Base-by-base conservation (phyloP, 2,113 vertebrate species). In the Nothoprocta perdicaria region DNA sequence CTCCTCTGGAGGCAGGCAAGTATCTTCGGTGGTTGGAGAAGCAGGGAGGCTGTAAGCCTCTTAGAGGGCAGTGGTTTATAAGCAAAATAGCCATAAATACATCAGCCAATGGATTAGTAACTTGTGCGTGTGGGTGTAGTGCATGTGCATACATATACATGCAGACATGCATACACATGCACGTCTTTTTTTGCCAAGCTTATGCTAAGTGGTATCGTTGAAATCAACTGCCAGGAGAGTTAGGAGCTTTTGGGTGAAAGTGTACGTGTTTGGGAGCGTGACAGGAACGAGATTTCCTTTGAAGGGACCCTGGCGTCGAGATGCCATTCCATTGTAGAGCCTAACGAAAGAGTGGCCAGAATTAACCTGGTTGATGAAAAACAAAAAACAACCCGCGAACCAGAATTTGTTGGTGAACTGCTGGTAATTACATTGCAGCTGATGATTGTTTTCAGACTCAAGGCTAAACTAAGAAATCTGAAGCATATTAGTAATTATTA, bases 231-330 rank as follows among this genome's bases (percentile, higher is more conserved):
- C 92, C 94, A 87, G 92, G 14, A 79, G 94, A 92, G 82, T 81
- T 88, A 92, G 93, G 87, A 96, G 89, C 95, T 96, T 78, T 96
- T 93, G 89, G 94, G 91, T 95, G 91, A 96, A 96, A 93, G 91
- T 90, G 83, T 91, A 41, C 21, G 8, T 78, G 89, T 65, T 93
- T 92, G 89, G 91, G 93, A 96, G 89, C 35, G 52, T 0, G 41
- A 80, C 92, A 93, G 57, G 83, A 92, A 63, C 73, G 92, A 31
- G 12, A 62, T 68, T 81, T 73, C 69, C 77, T 89, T 94, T 76
- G 85, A 93, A 89, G 72, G 77, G 69, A 61, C 52, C 69, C 50
- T 43, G 68, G 52, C 27, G 62, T 31, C 38, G 58, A 60, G 83
- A 33, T 38, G 29, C 6, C 31, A 67, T 72, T 61, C 82, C 72